Evolutionary conservation across 2,888 invertebrate species (phyloP).

Genomic region (Morpho deidamia): DNA sequence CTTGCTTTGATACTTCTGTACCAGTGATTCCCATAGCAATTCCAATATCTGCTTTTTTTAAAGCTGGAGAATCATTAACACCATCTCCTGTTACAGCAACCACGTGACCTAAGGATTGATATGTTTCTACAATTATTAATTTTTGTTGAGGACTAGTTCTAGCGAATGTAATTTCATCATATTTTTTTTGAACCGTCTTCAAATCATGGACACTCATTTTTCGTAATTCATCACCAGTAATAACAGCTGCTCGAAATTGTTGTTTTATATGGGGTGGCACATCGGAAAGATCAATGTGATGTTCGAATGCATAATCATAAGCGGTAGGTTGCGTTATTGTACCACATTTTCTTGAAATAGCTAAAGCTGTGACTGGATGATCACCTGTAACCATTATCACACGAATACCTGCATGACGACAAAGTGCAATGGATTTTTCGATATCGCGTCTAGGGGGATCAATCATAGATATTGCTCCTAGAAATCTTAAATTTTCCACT

Average conservation of each 20-base stretch:
- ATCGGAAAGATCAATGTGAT: slow-evolving; percentile 72
- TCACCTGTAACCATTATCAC: slow-evolving; percentile 86
- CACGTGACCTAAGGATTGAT: slow-evolving; percentile 86
- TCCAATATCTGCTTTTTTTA: slow-evolving; percentile 91
- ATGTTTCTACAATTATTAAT: slow-evolving; percentile 85
- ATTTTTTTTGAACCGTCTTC: slow-evolving; percentile 77
- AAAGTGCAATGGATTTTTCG: slow-evolving; percentile 81
- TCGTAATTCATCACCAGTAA: slow-evolving; percentile 76
- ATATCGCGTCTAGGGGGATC: slow-evolving; percentile 84
- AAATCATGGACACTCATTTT: slow-evolving; percentile 75
- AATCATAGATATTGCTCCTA: slow-evolving; percentile 84
- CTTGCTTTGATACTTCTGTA: slow-evolving; percentile 90
- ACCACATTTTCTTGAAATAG: slow-evolving; percentile 83
- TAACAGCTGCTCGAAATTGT: slow-evolving; percentile 55
- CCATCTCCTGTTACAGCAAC: slow-evolving; percentile 95
- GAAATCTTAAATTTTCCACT: slow-evolving; percentile 72
- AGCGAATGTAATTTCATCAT: slow-evolving; percentile 86
- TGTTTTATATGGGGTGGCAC: slow-evolving; percentile 67
- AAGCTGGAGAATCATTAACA: slow-evolving; percentile 91
- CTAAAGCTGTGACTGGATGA: slow-evolving; percentile 85
- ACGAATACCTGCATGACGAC: slow-evolving; percentile 84
- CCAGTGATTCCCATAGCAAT: slow-evolving; percentile 89
- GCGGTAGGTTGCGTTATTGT: slow-evolving; percentile 81
- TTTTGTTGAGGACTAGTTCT: slow-evolving; percentile 85
- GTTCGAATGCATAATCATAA: slow-evolving; percentile 83